phyloP scores from a whole-genome alignment of 2,797 vertebrate genomes.

The Ambastaia sidthimunki region DNA sequence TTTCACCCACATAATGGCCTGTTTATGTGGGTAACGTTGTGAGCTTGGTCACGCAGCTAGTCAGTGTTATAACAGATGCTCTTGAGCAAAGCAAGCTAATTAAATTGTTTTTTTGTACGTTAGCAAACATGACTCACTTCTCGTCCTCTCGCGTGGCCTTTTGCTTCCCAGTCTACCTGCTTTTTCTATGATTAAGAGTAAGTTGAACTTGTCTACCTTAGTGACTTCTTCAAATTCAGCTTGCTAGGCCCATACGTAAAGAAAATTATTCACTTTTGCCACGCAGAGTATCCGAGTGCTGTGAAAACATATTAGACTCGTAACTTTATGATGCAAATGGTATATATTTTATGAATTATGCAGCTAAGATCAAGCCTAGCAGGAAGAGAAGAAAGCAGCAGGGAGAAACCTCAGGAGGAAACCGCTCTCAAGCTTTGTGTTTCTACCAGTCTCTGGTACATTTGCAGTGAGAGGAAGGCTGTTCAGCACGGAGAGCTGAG shows the following conservation, averaged over 20 bases:
- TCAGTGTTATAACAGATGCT: constrained; percentile 42
- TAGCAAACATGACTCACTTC: constrained; percentile 15
- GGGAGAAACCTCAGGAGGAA: constrained; percentile 17
- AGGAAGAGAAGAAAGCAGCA: constrained; percentile 7
- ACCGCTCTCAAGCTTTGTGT: constrained; percentile 14
- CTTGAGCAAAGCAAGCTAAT: constrained; percentile 19
- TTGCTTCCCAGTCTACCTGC: not conserved
- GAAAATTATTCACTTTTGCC: not conserved
- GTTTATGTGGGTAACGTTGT: constrained; percentile 31
- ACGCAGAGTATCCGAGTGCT: not conserved
- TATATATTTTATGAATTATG: constrained; percentile 43
- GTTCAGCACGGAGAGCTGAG: constrained; percentile 8
- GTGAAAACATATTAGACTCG: constrained; percentile 15
- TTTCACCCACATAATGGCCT: constrained; percentile 43
- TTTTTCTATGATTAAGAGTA: constrained; percentile 26
- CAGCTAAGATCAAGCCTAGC: constrained; percentile 28
- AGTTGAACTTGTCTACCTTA: constrained; percentile 15
- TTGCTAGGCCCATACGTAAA: not conserved
- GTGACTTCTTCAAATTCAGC: constrained; percentile 31
- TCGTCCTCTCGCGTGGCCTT: constrained; percentile 18
- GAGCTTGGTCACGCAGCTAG: constrained; percentile 32
- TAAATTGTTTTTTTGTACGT: constrained; percentile 28
- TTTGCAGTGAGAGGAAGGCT: constrained; percentile 15
- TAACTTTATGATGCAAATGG: constrained; percentile 20
- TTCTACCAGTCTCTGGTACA: constrained; percentile 3